These are phyloP conservation scores for Sparus aurata DNA, from an alignment of 2,797 vertebrate genomes.

Conservation along the genomic window DNA sequence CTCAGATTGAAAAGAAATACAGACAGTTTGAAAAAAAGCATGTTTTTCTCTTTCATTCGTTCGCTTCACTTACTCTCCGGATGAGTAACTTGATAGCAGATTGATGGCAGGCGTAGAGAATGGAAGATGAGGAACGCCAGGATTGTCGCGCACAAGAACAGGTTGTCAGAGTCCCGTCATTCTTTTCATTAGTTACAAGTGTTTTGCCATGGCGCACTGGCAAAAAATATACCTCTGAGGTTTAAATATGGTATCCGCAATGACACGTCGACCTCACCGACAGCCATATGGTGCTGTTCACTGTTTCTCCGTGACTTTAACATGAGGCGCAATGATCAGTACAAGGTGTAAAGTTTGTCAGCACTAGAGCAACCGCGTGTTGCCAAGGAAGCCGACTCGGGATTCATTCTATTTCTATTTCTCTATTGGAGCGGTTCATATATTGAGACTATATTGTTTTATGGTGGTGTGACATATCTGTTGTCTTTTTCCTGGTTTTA, in stretches of 20 bases:
- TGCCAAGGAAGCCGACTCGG: not conserved
- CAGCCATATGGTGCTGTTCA: slow-evolving; percentile 17
- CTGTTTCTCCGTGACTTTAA: slow-evolving; percentile 15
- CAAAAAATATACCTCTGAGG: slow-evolving; percentile 11
- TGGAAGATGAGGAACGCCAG: slow-evolving; percentile 15
- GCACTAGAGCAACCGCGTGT: not conserved
- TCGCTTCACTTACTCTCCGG: slow-evolving; percentile 26
- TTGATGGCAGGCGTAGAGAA: slow-evolving; percentile 37
- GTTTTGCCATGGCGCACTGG: slow-evolving; percentile 19
- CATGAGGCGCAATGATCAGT: slow-evolving; percentile 23
- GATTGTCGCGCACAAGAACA: slow-evolving; percentile 32
- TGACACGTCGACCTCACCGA: slow-evolving; percentile 23
- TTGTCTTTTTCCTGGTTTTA: too few species aligned
- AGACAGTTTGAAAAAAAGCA: not conserved
- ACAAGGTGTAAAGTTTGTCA: slow-evolving; percentile 17
- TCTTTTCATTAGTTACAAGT: slow-evolving; percentile 35
- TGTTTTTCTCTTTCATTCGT: slow-evolving; percentile 22
- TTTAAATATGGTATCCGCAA: slow-evolving; percentile 17
- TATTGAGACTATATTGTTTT: too few species aligned
- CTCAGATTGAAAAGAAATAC: not conserved
- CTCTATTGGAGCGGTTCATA: too few species aligned
- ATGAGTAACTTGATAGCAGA: slow-evolving; percentile 52
- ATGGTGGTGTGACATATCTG: too few species aligned
- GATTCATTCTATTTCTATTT: too few species aligned
- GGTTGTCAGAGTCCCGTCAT: slow-evolving; percentile 43